Evolutionary conservation across 2,797 vertebrate species (phyloP).

Genomic region (Mormyrus hasselquistii): DNA sequence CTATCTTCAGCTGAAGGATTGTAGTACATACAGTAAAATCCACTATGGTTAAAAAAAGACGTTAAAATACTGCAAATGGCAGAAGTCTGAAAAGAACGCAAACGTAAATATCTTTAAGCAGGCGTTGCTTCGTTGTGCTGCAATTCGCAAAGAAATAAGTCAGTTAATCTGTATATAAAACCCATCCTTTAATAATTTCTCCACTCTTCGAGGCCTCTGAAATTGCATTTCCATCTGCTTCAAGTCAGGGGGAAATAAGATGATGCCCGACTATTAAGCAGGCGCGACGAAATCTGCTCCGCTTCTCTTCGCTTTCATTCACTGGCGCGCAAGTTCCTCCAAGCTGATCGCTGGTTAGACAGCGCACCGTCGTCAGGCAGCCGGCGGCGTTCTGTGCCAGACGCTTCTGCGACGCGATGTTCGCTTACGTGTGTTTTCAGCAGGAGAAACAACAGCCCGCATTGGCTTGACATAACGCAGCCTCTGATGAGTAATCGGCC

Average conservation of each 20-base stretch:
- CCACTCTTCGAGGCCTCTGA: constrained; percentile 32
- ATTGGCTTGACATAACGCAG: neutral
- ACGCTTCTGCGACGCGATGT: neutral
- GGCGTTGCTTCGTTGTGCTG: neutral
- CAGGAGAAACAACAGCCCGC: neutral
- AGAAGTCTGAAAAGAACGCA: constrained; percentile 5
- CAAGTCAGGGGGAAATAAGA: constrained; percentile 42
- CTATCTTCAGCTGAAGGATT: constrained; percentile 26
- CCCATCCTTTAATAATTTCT: neutral
- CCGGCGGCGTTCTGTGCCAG: constrained; percentile 18
- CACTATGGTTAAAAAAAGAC: neutral
- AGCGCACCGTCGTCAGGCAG: constrained; percentile 1
- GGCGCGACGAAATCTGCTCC: constrained; percentile 38
- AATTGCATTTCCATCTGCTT: constrained; percentile 4
- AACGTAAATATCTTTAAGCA: neutral
- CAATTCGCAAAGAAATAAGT: neutral
- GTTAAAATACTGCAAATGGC: neutral
- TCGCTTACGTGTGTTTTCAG: neutral
- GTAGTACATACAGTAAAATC: constrained; percentile 5
- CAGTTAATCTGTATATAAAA: neutral
- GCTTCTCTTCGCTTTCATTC: constrained; percentile 41
- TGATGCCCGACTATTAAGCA: constrained; percentile 37
- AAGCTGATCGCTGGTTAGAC: constrained; percentile 9
- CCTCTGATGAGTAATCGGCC: constrained; percentile 3
- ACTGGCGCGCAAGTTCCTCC: constrained; percentile 32